Percentiles rank a stretch among this genome's conserved stretches.
These are phyloP conservation scores for Trachelus tabidus DNA, from an alignment of 2,888 invertebrate genomes.

Conservation along the genomic window DNA sequence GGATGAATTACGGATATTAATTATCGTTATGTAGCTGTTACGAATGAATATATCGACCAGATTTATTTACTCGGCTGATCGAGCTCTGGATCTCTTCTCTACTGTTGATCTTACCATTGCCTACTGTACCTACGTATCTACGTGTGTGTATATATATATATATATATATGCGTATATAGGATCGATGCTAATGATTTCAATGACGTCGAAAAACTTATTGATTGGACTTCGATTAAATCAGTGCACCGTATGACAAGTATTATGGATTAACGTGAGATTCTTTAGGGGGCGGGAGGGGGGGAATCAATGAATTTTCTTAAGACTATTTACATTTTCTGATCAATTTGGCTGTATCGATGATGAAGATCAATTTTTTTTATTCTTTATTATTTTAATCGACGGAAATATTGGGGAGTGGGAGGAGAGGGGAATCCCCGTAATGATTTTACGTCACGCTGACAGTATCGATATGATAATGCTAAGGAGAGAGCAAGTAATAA, in stretches of 20 bases:
- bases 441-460: background rate
- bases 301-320: too few relatives aligned
- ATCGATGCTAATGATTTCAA: background rate
- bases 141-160: background rate
- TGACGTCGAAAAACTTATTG: background rate
- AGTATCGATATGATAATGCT: conserved; percentile 6
- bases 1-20: background rate
- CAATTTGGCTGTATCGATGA: background rate
- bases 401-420: background rate
- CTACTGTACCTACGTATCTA: background rate
- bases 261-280: background rate
- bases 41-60: background rate
- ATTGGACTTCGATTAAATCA: background rate
- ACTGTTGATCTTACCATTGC: background rate
- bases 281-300: too few relatives aligned
- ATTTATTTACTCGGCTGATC: background rate
- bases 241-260: background rate
- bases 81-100: background rate
- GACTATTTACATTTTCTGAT: background rate
- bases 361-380: background rate
- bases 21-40: background rate
- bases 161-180: background rate
- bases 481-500: conserved; percentile 18
- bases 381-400: too few relatives aligned
- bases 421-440: background rate